Evolutionary conservation across 2,888 invertebrate genomes (phyloP).

Genomic region (Nomada hirtipes): DNA sequence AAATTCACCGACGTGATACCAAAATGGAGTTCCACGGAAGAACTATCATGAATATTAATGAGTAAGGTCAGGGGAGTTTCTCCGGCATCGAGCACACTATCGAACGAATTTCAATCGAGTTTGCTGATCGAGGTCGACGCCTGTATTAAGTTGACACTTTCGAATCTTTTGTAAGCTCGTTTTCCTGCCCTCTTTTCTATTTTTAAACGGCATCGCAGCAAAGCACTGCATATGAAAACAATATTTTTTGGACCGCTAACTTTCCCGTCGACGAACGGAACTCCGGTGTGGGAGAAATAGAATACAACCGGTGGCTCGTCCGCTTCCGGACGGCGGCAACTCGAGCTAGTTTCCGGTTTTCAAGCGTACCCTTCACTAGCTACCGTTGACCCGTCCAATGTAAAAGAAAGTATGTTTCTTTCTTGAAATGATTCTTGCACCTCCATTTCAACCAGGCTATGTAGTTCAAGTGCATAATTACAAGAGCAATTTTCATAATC

Average conservation of each 20-base stretch:
- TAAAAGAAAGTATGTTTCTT: not conserved
- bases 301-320: constrained; percentile 40
- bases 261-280: constrained; percentile 58
- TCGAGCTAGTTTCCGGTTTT: constrained; percentile 76
- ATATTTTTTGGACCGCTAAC: constrained; percentile 24
- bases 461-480: not conserved
- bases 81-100: constrained; percentile 17
- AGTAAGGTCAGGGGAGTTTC: constrained; percentile 67
- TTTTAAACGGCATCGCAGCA: not conserved
- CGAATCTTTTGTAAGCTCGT: constrained; percentile 50
- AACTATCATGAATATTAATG: constrained; percentile 68
- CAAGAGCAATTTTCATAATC: not conserved
- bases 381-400: not conserved
- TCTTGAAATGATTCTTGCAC: not conserved
- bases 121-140: constrained; percentile 53
- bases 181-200: not conserved
- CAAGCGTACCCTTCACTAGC: constrained; percentile 69
- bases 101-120: constrained; percentile 53
- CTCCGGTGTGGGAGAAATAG: constrained; percentile 51
- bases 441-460: not conserved
- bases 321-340: constrained; percentile 71
- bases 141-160: constrained; percentile 66
- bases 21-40: constrained; percentile 56
- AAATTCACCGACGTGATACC: constrained; percentile 44
- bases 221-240: not conserved